Conservation (phyloP, 2,113 vertebrate genomes). For the Struthidea cinerea region DNA sequence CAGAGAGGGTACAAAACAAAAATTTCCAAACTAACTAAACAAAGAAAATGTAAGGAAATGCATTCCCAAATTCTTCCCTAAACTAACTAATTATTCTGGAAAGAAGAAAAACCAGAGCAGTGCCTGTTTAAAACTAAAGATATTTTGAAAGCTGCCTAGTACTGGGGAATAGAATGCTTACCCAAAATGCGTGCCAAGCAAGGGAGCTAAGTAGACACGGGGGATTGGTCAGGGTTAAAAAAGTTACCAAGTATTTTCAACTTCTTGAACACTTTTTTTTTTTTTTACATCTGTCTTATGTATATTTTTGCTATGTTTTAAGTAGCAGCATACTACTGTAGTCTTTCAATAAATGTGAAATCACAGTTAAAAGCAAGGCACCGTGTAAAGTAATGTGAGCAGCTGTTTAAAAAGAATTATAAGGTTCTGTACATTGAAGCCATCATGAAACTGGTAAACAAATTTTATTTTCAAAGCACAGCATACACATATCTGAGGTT, state of each 20-base stretch:
- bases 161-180: background rate
- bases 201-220: background rate
- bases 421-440: background rate
- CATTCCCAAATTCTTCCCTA: background rate
- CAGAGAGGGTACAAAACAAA: background rate
- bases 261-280: background rate
- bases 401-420: background rate
- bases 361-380: background rate
- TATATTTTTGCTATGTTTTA: background rate
- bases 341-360: background rate
- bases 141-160: background rate
- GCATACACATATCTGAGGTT: background rate
- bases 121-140: background rate
- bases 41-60: background rate
- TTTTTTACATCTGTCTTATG: background rate
- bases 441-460: background rate
- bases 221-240: background rate
- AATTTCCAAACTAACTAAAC: background rate
- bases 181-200: background rate
- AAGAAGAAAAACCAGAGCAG: background rate
- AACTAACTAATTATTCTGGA: background rate
- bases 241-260: background rate
- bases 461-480: background rate
- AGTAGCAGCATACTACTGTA: background rate
- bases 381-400: fast-evolving